Evolutionary conservation across 2,888 invertebrate genomes (phyloP).

Genomic region (Lymantria monacha): DNA sequence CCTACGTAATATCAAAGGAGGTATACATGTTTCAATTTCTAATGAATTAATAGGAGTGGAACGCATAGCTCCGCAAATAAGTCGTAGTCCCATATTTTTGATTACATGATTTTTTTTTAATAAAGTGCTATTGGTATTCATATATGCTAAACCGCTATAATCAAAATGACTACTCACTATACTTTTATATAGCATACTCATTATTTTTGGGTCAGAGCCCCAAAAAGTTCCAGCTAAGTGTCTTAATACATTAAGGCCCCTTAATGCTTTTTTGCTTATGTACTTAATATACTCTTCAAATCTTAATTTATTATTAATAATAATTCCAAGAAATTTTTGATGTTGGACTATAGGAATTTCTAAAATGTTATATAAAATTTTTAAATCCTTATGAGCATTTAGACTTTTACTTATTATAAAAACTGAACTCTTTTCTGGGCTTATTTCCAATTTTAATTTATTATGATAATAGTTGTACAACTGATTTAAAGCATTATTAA

Average conservation of each 20-base stretch:
- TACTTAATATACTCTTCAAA: background rate
- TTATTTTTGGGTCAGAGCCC: background rate
- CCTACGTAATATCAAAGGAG: background rate
- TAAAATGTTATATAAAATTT: background rate
- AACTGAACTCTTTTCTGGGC: background rate
- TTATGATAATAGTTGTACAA: constrained; percentile 1
- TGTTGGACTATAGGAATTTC: background rate
- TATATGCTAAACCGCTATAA: background rate
- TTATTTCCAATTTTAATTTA: constrained; percentile 1
- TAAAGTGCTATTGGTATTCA: constrained; percentile 1
- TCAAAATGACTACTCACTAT: background rate
- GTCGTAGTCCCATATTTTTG: constrained; percentile 3
- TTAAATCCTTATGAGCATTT: too few relatives aligned
- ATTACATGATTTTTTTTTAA: constrained; percentile 7
- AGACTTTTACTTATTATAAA: background rate
- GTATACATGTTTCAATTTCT: background rate
- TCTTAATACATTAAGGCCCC: background rate
- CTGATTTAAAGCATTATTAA: background rate
- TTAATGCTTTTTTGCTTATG: background rate
- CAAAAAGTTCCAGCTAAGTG: background rate
- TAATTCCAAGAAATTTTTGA: background rate
- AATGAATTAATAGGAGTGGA: constrained; percentile 9
- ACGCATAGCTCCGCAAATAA: constrained; percentile 10
- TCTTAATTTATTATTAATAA: background rate
- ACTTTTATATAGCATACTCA: background rate